Conservation (phyloP, 2,113 vertebrate genomes). For the Solea senegalensis region DNA sequence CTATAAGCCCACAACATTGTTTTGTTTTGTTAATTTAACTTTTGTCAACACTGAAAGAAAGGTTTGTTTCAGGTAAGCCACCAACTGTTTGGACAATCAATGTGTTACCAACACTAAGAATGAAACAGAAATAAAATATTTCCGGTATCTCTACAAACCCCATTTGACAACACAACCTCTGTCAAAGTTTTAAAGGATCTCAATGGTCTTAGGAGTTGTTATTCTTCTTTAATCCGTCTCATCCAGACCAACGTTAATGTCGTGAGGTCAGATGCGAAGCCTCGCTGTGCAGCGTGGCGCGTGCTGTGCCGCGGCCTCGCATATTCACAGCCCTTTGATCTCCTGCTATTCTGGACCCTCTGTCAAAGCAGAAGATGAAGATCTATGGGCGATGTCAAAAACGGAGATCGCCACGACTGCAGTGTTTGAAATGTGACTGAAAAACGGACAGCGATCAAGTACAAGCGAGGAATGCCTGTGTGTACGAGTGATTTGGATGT, state of each 20-base stretch:
- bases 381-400: conserved; percentile 43
- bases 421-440: conserved; percentile 25
- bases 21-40: too few relatives aligned
- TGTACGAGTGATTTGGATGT: not conserved
- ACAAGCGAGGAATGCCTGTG: not conserved
- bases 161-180: not conserved
- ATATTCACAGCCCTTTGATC: conserved; percentile 64
- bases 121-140: conserved; percentile 5
- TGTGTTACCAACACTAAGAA: not conserved
- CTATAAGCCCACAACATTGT: too few relatives aligned
- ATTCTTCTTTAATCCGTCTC: conserved; percentile 28
- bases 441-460: conserved; percentile 5
- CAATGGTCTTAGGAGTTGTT: not conserved
- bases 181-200: not conserved
- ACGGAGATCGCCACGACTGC: conserved; percentile 10
- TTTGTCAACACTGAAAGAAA: not conserved
- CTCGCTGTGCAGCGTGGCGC: not conserved
- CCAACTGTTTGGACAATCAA: too few relatives aligned
- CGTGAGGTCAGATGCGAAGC: conserved; percentile 22
- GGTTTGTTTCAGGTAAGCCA: too few relatives aligned
- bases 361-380: conserved; percentile 62
- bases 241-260: conserved; percentile 17
- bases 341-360: conserved; percentile 53
- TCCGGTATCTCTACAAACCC: not conserved
- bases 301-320: conserved; percentile 30